Conservation (phyloP, 1,140 invertebrate genomes). For the Dinoponera quadriceps region DNA sequence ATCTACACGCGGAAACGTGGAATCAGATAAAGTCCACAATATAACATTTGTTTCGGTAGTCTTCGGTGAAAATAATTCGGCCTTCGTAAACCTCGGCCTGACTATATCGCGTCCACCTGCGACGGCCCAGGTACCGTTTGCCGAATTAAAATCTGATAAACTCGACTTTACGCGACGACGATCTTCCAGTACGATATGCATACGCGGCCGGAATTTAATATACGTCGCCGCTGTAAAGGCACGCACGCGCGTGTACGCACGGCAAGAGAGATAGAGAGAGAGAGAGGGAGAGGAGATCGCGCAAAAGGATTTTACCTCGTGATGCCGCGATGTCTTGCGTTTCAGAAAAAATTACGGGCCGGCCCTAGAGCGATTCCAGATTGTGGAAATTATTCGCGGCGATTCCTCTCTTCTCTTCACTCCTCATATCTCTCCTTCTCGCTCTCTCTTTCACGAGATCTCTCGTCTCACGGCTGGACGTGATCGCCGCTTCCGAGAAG, state of each 20-base stretch:
- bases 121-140: conserved; percentile 40
- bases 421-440: neutral
- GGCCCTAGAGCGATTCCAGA: conserved; percentile 69
- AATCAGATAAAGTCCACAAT: neutral
- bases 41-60: neutral
- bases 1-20: neutral
- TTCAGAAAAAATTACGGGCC: conserved; percentile 68
- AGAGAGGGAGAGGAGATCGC: conserved; percentile 7
- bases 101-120: conserved; percentile 32
- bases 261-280: neutral
- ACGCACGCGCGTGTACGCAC: neutral
- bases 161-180: conserved; percentile 21
- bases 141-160: conserved; percentile 57
- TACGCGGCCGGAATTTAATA: conserved; percentile 59
- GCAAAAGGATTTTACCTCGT: conserved; percentile 54
- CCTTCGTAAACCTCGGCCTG: conserved; percentile 6
- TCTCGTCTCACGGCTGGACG: conserved; percentile 27
- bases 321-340: conserved; percentile 49
- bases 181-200: conserved; percentile 43
- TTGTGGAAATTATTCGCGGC: conserved; percentile 73
- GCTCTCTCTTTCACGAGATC: neutral
- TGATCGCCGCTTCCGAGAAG: conserved; percentile 53
- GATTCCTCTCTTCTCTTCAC: conserved; percentile 41
- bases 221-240: conserved; percentile 28
- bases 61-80: neutral